Evolutionary conservation across 2,888 invertebrate species (phyloP), one percentile per base, ranked within the genome.

Genomic region (Gortyna flavago): DNA sequence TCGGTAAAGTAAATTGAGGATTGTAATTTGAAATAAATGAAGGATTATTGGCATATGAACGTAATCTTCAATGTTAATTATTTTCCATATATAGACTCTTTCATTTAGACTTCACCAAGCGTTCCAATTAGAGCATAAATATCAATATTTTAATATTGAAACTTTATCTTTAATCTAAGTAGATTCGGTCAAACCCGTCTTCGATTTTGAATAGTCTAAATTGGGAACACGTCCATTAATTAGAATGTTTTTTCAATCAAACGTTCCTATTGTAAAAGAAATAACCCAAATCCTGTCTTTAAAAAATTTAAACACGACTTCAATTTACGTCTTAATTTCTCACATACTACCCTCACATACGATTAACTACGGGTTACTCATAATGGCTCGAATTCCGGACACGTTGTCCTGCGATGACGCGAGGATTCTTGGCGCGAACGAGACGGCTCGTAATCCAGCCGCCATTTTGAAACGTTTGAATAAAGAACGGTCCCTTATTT

Each of bases 321-420:
- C 70, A 85, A 81, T 79, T 62, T 77, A 62, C 54, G 67, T 67
- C 59, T 79, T 81, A 73, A 84, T 84, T 83, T 83, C 82, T 80
- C 75, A 72, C 85, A 80, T 80, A 79, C 69, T 79, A 44, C 65
- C 71, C 82, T 79, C 72, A 76, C 69, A 78, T 79, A 75, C 81
- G 88, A 90, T 90, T 90, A 90, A 89, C 89, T 87, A 81, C 75
- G 85, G 86, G 81, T 77, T 83, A 77, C 86, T 82, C 84, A 85
- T 91, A 90, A 93, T 93, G 88, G 90, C 86, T 83, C 84, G 87
- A 85, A 95, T 95, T 94, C 94, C 88, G 79, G 79, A 90, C 95
- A 94, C 94, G 94, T 93, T 88, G 90, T 85, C 85, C 87, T 73
- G 83, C 86, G 87, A 87, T 90, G 90, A 90, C 87, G 89, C 84